Evolutionary conservation across 2,113 vertebrate species (phyloP).

Genomic region (Lophotis ruficrista): DNA sequence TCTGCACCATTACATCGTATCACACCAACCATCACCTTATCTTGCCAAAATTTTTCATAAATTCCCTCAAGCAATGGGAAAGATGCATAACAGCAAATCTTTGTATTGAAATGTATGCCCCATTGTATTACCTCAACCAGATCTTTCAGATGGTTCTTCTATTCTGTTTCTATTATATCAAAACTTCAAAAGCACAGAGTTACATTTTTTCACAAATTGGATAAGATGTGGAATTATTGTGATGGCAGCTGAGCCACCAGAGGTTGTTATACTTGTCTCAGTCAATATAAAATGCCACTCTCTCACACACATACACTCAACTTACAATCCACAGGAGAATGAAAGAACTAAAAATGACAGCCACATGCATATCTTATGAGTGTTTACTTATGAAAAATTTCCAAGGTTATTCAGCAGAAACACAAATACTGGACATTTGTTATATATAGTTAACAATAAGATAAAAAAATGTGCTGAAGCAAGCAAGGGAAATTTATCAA

Average conservation of each 20-base stretch:
- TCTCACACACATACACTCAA: not conserved
- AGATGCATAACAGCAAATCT: not conserved
- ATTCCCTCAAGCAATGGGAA: not conserved
- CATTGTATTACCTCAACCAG: not conserved
- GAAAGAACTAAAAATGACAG: not conserved
- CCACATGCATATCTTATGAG: not conserved
- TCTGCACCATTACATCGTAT: not conserved
- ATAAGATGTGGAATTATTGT: slow-evolving; percentile 60
- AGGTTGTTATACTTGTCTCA: slow-evolving; percentile 47
- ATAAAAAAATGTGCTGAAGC: not conserved
- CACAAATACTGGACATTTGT: not conserved
- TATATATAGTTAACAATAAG: not conserved
- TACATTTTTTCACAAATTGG: slow-evolving; percentile 62
- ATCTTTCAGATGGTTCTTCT: not conserved
- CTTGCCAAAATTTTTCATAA: not conserved
- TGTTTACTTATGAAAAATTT: not conserved
- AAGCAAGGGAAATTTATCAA: not conserved
- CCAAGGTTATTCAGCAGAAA: not conserved
- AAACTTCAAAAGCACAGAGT: slow-evolving; percentile 50
- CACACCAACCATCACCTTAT: not conserved
- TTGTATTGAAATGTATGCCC: not conserved
- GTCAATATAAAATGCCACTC: slow-evolving; percentile 45
- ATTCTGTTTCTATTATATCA: slow-evolving; percentile 27
- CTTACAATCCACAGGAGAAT: not conserved
- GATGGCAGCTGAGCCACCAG: slow-evolving; percentile 41